Evolutionary conservation across 2,888 invertebrate species (phyloP), one percentile per base, ranked within the genome.

Genomic region (Hypolimnas misippus): DNA sequence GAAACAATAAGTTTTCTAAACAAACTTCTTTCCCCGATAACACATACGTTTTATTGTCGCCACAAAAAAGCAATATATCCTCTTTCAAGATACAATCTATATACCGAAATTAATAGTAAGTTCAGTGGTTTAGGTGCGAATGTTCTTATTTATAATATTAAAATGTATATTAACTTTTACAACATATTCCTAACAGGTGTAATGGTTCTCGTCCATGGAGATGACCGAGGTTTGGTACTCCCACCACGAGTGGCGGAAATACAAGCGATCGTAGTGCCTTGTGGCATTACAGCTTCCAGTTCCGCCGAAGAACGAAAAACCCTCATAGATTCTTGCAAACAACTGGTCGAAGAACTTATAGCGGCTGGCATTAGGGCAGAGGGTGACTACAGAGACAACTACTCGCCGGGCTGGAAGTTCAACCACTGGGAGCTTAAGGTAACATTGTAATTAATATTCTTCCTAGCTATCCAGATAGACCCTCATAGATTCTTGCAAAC

Each of bases 321-420:
- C 29, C 92, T 99, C 31, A 87, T 95, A 58, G 86, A 88, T 44
- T 93, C 95, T 10, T 98, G 98, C 83, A 89, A 93, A 61, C 91
- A 93, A 44, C 88, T 98, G 16, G 96, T 97, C 68, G 79, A 87
- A 0, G 93, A 93, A 25, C 84, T 99, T 16, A 76, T 78, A 1
- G 87, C 86, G 0, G 93, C 89, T 0, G 95, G 94, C 0, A 84
- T 99, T 7, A 93, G 96, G 65, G 96, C 96, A 0, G 95, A 97
- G 70, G 96, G 96, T 6, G 99, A 99, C 86, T 95, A 95, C 69
- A 93, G 99, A 58, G 97, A 97, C 76, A 98, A 99, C 86, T 98
- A 99, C 82, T 98, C 99, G 12, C 99, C 99, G 0, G 99, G 99
- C 0, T 99, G 99, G 99, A 99, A 99, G 89, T 99, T 98, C 83